Evolutionary conservation across 2,888 invertebrate genomes (phyloP).

Genomic region (Dasysyrphus albostriatus): DNA sequence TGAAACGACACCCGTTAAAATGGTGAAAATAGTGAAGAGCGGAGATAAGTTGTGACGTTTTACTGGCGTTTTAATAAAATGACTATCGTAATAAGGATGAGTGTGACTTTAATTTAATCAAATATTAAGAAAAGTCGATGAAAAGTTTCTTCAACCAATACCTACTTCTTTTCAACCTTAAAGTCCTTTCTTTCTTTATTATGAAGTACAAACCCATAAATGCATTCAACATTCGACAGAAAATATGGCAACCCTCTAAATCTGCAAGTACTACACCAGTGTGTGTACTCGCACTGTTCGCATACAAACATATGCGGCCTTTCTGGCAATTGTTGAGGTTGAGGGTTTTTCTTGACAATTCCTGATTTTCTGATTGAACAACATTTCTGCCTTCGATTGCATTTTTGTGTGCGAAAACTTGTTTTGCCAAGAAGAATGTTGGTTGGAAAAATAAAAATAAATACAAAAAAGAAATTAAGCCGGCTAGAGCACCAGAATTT

Average conservation of each 20-base stretch:
- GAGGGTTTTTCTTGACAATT: slow-evolving; percentile 63
- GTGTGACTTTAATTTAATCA: no score
- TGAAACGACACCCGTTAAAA: no score
- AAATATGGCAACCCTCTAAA: slow-evolving; percentile 1
- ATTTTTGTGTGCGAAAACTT: slow-evolving; percentile 66
- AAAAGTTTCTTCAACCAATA: no score
- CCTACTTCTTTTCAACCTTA: no score
- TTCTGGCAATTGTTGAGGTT: slow-evolving; percentile 28
- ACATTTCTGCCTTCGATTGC: slow-evolving; percentile 73
- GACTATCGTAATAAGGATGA: no score
- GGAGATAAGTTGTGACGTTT: no score
- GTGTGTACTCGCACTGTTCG: not conserved
- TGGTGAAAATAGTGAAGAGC: no score
- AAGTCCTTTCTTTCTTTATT: no score
- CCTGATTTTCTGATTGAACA: slow-evolving; percentile 70
- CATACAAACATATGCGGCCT: slow-evolving; percentile 19
- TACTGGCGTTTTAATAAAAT: no score
- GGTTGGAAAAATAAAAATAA: not conserved
- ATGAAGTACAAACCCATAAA: no score
- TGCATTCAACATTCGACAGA: no score
- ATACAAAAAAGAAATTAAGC: slow-evolving; percentile 10
- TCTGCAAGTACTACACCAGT: not conserved
- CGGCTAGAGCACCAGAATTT: slow-evolving; percentile 30
- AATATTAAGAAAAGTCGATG: no score
- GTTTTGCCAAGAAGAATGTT: slow-evolving; percentile 49